phyloP scores from a whole-genome alignment of 2,888 invertebrate genomes.

The Andrena bicolor region DNA sequence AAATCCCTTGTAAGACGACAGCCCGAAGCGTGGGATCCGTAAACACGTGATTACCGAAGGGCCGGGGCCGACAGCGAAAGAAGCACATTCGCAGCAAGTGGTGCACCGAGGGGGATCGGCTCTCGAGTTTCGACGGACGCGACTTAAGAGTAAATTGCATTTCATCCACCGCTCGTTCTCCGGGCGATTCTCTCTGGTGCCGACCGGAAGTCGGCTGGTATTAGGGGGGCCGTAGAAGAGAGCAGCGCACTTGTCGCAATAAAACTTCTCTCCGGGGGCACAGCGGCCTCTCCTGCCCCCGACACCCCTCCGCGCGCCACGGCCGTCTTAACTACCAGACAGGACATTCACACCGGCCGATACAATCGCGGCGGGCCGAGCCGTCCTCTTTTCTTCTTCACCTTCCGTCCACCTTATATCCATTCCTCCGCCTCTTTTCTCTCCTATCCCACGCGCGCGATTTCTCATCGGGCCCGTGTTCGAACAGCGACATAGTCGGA shows the following conservation, averaged over 20 bases:
- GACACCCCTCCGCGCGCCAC: slow-evolving; percentile 47
- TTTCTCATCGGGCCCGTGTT: slow-evolving; percentile 67
- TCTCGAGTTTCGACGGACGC: slow-evolving; percentile 63
- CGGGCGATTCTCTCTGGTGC: slow-evolving; percentile 74
- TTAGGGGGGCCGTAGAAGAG: slow-evolving; percentile 78
- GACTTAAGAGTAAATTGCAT: slow-evolving; percentile 71
- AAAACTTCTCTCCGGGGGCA: slow-evolving; percentile 76
- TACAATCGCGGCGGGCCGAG: slow-evolving; percentile 58
- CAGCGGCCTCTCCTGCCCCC: slow-evolving; percentile 45
- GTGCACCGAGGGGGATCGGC: slow-evolving; percentile 20
- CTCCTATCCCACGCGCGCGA: slow-evolving; percentile 67
- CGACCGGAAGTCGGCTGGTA: slow-evolving; percentile 78
- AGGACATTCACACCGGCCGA: slow-evolving; percentile 75
- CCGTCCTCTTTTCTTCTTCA: slow-evolving; percentile 34
- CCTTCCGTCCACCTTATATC: slow-evolving; percentile 33
- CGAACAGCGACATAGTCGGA: slow-evolving; percentile 15
- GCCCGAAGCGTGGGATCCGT: slow-evolving; percentile 37
- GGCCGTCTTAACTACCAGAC: slow-evolving; percentile 74
- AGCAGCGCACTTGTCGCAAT: slow-evolving; percentile 83
- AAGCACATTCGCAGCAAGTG: slow-evolving; percentile 9
- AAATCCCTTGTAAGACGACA: background rate
- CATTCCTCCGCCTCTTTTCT: slow-evolving; percentile 38
- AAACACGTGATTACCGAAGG: slow-evolving; percentile 41
- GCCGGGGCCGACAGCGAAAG: slow-evolving; percentile 3
- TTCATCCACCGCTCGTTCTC: slow-evolving; percentile 69